Evolutionary conservation across 1,140 invertebrate genomes (phyloP), one percentile per base, ranked within the genome.

Genomic region (Adoxophyes honmai): DNA sequence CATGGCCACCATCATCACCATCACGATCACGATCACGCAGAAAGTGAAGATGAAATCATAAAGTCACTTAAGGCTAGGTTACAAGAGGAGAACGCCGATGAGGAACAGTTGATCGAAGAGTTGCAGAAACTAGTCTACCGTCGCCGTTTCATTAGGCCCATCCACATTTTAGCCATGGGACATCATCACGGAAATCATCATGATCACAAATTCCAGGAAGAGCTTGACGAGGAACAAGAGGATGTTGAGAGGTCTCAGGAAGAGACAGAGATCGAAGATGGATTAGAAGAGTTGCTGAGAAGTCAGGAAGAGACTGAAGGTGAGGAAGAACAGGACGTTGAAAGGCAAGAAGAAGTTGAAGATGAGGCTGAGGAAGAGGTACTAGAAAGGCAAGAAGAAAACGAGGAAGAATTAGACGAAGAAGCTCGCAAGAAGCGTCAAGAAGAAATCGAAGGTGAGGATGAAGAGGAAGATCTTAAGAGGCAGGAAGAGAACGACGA

Each of bases 251-350:
- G 55, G 0, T 48, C 62, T 1, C 39, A 37, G 7, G 57, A 62
- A 37, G 16, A 59, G 53, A 65, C 10, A 36, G 44, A 9, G 42
- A 42, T 55, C 11, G 39, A 42, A 57, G 51, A 53, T 4, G 62
- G 44, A 21, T 51, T 37, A 37, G 48, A 62, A 18, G 55, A 68
- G 18, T 48, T 59, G 52, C 1, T 42, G 59, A n/a, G 53, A 64
- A 13, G 33, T 14, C 59, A 68, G 11, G 54, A 55, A 6, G 57
- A 66, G n/a, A 21, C 8, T 51, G 67, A 67, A 42, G 61, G 67
- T 14, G 37, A 67, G 14, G 34, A 42, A 0, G 52, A 64, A 42
- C 18, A 52, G 28, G 48, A 34, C 10, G 33, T 52, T 4, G 6
- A 28, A 28, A 28, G 21, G 21, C 21, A 28, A 28, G 21, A 28